phyloP scores from a whole-genome alignment of 2,888 invertebrate species.

The Phytoseiulus persimilis region DNA sequence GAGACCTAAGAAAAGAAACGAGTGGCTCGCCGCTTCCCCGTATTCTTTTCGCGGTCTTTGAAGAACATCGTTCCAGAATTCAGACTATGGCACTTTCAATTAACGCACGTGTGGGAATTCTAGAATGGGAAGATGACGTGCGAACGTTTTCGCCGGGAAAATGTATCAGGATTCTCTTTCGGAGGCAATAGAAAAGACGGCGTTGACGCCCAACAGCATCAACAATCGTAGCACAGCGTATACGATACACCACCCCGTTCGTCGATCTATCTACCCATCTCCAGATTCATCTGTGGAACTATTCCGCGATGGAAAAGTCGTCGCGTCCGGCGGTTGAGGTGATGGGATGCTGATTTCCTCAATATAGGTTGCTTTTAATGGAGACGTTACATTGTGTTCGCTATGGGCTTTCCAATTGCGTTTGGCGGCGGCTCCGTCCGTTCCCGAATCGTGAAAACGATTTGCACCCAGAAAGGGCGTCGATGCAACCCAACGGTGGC shows the following conservation, averaged over 20 bases:
- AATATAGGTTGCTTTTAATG: background rate
- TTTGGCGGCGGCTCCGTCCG: background rate
- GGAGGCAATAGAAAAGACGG: background rate
- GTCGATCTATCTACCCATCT: background rate
- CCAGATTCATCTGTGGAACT: background rate
- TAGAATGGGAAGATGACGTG: background rate
- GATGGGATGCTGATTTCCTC: background rate
- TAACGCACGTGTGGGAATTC: background rate
- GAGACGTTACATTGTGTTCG: background rate
- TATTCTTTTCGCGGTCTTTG: background rate
- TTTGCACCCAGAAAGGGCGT: constrained; percentile 5
- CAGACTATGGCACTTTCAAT: background rate
- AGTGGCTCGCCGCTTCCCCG: background rate
- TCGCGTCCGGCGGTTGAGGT: background rate
- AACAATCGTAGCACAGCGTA: background rate
- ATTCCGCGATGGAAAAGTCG: background rate
- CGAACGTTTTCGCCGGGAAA: background rate
- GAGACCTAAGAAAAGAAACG: background rate
- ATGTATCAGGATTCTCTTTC: background rate
- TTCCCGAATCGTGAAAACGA: background rate
- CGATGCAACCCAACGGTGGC: background rate
- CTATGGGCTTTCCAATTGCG: background rate
- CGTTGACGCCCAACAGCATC: background rate
- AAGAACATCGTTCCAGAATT: background rate
- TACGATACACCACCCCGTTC: background rate